Conservation (phyloP, 2,113 vertebrate species). For the Raja brachyura region DNA sequence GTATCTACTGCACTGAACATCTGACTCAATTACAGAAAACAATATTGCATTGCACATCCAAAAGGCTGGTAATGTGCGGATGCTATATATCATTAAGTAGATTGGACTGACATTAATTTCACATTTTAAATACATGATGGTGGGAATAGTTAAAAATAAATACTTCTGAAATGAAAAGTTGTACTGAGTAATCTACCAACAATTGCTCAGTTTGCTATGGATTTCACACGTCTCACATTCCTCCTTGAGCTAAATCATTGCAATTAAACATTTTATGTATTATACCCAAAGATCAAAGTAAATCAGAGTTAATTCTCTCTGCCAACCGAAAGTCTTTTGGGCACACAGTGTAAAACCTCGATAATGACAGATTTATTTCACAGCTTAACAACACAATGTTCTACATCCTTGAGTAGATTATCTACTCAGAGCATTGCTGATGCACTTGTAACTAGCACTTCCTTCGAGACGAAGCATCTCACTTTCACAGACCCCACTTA, state of each 20-base stretch:
- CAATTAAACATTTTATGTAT: not conserved
- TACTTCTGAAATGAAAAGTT: not conserved
- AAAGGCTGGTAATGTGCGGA: not conserved
- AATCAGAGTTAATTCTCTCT: not conserved
- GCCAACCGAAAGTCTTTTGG: not conserved
- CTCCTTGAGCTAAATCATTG: not conserved
- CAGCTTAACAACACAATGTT: not conserved
- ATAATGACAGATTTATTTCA: not conserved
- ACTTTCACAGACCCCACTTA: not conserved
- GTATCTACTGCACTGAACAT: not conserved
- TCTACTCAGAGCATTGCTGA: not conserved
- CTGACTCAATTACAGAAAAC: not conserved
- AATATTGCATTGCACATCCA: not conserved
- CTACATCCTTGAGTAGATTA: not conserved
- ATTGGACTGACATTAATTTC: not conserved
- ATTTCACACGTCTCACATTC: not conserved
- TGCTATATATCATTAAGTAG: not conserved
- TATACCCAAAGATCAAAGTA: not conserved
- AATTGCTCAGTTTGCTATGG: not conserved
- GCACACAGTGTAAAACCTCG: not conserved
- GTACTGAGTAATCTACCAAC: not conserved
- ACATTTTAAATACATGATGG: not conserved
- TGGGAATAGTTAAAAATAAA: not conserved
- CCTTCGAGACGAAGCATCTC: not conserved
- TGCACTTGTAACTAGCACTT: not conserved